Evolutionary conservation across 2,797 vertebrate species (phyloP), one percentile per base, ranked within the genome.

Genomic region (Microctenopoma stevenorrisi): DNA sequence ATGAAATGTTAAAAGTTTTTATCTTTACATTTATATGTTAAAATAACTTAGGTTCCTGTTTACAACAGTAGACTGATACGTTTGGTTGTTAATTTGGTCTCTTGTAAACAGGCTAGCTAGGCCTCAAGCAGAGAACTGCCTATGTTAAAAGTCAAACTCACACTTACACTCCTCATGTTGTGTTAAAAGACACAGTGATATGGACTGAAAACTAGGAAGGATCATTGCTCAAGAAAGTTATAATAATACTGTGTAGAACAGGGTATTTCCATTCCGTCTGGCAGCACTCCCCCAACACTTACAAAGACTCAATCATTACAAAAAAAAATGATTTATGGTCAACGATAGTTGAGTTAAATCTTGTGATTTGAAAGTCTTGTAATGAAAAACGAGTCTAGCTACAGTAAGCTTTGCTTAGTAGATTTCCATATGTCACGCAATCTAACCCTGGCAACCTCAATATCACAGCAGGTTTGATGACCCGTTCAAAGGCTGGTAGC

Each of bases 381-480:
- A 7, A 58, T 6, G 4, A 56, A 16, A 60, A 76, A 75, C 59
- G 68, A 64, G 74, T 61, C 65, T 54, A n/a, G 26, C 71, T 37
- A 55, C 53, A 22, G 22, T 22, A 22, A 22, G 65, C 74, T 69
- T 74, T 81, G 74, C 63, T 60, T 14, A 0, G 22, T 57, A 74
- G 30, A 43, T 64, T n/a, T 73, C 71, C 83, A 86, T 83, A 81
- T 44, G 2, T 72, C 48, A 26, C 28, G 30, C 74, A 63, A 61
- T 87, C 64, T 90, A 84, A 90, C 78, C 57, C 42, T 5, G 55
- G 64, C 54, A 0, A 74, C 87, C 79, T 89, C 75, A 33, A 78
- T 83, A 86, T 91, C 86, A 86, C 89, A 89, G 89, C 90, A 91
- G 91, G 91, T 91, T 81, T 71, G 74, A 83, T 83, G 87, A 48